Conservation (phyloP, 2,113 vertebrate species). For the Platysteira castanea region DNA sequence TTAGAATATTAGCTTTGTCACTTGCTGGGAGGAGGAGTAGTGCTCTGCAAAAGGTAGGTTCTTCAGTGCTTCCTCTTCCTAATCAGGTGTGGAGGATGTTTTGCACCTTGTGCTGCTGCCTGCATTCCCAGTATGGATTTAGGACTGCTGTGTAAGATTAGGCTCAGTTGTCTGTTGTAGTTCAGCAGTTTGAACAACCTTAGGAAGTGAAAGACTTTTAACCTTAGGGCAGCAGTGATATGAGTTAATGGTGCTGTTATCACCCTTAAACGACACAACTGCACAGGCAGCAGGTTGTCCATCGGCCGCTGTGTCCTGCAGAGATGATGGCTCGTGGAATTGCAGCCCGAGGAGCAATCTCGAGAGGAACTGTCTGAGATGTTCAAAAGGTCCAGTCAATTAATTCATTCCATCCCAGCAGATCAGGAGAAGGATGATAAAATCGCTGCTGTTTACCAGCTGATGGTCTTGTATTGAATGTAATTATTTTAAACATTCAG, state of each 20-base stretch:
- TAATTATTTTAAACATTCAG: not conserved
- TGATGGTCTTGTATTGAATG: not conserved
- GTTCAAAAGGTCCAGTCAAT: not conserved
- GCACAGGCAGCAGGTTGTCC: constrained; percentile 35
- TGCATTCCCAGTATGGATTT: constrained; percentile 61
- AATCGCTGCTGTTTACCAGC: not conserved
- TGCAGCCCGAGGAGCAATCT: not conserved
- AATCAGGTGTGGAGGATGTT: not conserved
- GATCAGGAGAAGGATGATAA: not conserved
- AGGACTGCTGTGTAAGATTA: constrained; percentile 55
- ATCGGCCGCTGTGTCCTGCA: constrained; percentile 3
- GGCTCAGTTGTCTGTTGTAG: constrained; percentile 23
- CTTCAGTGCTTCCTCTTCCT: not conserved
- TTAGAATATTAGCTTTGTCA: too few species aligned
- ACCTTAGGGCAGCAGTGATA: not conserved
- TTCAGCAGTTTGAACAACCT: constrained; percentile 24
- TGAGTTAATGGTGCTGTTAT: constrained; percentile 35
- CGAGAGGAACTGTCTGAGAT: not conserved
- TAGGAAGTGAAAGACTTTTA: constrained; percentile 47
- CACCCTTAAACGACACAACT: constrained; percentile 44
- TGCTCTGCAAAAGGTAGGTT: not conserved
- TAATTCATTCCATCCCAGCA: constrained; percentile 1
- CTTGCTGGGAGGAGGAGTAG: not conserved
- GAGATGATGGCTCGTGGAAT: constrained; percentile 29
- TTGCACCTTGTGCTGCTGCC: not conserved